Conservation (phyloP, 2,888 invertebrate species). For the Drosophila multiciliata region DNA sequence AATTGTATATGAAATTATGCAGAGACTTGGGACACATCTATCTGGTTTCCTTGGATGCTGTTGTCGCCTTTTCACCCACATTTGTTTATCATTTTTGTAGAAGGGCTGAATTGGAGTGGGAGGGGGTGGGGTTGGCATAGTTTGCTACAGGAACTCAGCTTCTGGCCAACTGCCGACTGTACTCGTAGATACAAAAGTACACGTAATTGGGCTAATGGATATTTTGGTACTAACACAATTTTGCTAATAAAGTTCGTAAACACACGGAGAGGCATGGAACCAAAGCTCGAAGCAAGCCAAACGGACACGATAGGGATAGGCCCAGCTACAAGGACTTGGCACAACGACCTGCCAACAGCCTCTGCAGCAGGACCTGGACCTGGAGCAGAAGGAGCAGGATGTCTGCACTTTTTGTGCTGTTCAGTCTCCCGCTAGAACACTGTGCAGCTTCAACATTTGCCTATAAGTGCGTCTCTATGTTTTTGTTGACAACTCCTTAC, state of each 20-base stretch:
- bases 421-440: slow-evolving; percentile 40
- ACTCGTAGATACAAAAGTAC: slow-evolving; percentile 69
- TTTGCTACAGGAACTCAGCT: slow-evolving; percentile 2
- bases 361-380: slow-evolving; percentile 48
- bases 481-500: slow-evolving; percentile 77
- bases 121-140: background rate
- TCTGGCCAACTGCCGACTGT: slow-evolving; percentile 23
- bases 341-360: slow-evolving; percentile 11
- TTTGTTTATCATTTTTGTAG: slow-evolving; percentile 51
- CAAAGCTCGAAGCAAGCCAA: slow-evolving; percentile 28
- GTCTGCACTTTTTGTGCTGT: slow-evolving; percentile 65
- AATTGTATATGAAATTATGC: slow-evolving; percentile 4
- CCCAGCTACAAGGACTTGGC: slow-evolving; percentile 28
- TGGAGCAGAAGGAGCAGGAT: slow-evolving; percentile 35
- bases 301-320: slow-evolving; percentile 13
- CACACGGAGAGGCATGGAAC: slow-evolving; percentile 45
- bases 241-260: slow-evolving; percentile 79
- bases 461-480: slow-evolving; percentile 76
- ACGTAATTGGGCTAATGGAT: slow-evolving; percentile 80
- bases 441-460: slow-evolving; percentile 44
- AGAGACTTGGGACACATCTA: slow-evolving; percentile 9
- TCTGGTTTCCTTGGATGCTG: slow-evolving; percentile 27
- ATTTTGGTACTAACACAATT: slow-evolving; percentile 80
- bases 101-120: background rate
- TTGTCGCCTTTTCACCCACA: slow-evolving; percentile 54